phyloP scores from a whole-genome alignment of 2,888 invertebrate genomes.

The Drosophila maculinotata region DNA sequence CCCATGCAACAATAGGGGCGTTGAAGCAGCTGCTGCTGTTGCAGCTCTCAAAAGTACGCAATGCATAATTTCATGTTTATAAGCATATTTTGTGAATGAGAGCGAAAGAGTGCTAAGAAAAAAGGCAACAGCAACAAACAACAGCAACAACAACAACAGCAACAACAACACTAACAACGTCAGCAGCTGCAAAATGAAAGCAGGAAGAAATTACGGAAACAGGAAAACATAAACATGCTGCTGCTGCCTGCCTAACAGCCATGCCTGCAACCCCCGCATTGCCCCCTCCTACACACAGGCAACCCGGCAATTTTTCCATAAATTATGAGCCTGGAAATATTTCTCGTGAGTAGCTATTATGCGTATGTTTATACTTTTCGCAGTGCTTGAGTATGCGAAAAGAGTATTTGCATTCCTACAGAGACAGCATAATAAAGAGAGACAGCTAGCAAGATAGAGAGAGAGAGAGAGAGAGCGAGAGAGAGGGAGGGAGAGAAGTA shows the following conservation, averaged over 20 bases:
- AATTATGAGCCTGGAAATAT: slow-evolving; percentile 71
- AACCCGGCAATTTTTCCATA: slow-evolving; percentile 67
- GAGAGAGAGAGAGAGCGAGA: no score
- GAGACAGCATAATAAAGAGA: slow-evolving; percentile 1
- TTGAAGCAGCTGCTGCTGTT: slow-evolving; percentile 26
- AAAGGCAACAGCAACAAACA: slow-evolving; percentile 27
- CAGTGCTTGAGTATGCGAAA: slow-evolving; percentile 9
- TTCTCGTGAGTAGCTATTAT: slow-evolving; percentile 70
- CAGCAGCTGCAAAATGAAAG: slow-evolving; percentile 55
- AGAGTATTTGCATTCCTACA: slow-evolving; percentile 49
- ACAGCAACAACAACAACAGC: slow-evolving; percentile 34
- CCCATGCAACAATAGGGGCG: slow-evolving; percentile 15
- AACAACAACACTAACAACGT: slow-evolving; percentile 29
- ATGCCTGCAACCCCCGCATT: neutral
- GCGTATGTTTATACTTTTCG: slow-evolving; percentile 29
- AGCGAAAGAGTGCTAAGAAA: slow-evolving; percentile 47
- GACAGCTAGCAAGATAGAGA: neutral
- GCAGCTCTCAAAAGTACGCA: slow-evolving; percentile 49
- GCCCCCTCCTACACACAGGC: neutral
- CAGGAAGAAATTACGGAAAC: slow-evolving; percentile 80
- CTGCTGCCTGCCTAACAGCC: slow-evolving; percentile 55
- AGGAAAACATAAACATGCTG: slow-evolving; percentile 78
- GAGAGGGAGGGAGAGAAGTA: neutral
- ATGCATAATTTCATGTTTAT: slow-evolving; percentile 52
- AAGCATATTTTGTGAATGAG: slow-evolving; percentile 33